Conservation (phyloP, 2,113 vertebrate genomes). For the Pterocles burchelli region DNA sequence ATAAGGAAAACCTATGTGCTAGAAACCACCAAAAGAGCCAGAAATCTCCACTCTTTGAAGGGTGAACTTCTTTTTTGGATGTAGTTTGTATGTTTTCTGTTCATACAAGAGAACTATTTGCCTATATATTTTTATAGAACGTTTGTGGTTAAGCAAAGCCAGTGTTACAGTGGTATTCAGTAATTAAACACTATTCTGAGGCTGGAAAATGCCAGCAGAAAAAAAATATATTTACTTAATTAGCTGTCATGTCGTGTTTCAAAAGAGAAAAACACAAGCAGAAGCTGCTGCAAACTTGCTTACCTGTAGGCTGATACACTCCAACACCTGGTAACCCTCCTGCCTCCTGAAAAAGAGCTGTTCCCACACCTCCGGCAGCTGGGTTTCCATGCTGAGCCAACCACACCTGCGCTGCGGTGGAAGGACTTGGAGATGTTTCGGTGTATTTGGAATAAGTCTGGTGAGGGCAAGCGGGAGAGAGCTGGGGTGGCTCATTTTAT, state of each 20-base stretch:
- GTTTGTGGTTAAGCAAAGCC: neutral
- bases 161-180: neutral
- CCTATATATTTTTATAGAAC: neutral
- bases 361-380: neutral
- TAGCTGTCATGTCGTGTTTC: neutral
- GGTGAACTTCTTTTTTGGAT: neutral
- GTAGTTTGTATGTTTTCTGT: neutral
- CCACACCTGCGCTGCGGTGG: neutral
- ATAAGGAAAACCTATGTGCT: neutral
- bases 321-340: neutral
- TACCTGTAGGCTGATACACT: neutral
- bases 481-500: neutral
- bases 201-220: neutral
- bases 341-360: neutral
- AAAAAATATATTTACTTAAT: neutral
- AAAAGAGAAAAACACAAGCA: neutral
- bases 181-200: conserved; percentile 12
- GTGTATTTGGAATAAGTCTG: neutral
- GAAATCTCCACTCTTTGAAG: neutral
- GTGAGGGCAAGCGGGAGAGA: neutral
- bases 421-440: neutral
- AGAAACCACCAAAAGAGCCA: neutral
- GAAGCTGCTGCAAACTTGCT: neutral
- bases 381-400: neutral
- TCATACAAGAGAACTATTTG: neutral